Evolutionary conservation across 1,140 invertebrate genomes (phyloP), one percentile per base, ranked within the genome.

Genomic region (Pseudomyrmex cubaensis): DNA sequence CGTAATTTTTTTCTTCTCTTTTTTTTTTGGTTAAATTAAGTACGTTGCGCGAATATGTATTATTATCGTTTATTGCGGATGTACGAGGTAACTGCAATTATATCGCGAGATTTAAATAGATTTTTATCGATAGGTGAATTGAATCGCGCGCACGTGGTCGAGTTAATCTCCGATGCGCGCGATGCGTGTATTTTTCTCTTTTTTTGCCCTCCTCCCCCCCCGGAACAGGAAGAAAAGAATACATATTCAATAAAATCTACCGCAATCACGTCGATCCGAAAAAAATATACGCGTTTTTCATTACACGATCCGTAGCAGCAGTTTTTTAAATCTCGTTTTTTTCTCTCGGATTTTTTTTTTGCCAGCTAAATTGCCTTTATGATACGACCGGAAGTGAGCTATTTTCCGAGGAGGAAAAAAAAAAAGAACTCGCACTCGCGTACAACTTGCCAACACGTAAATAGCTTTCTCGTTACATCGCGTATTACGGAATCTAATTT

Each of bases 81-180:
- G n/a, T 8, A 59, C 46, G 46, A 7, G 13, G 2, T 25, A 44
- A 25, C 35, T 25, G 63, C 54, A 70, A 78, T 70, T 70, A 78
- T 78, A 67, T 56, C 17, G 35, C 10, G 15, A 48, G 48, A 70
- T 70, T 78, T 70, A n/a, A 12, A 22, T 70, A 48, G 56, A 1
- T 57, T 70, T 70, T 52, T 78, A 70, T 70, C 64, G 64, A 78
- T 78, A 35, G 17, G 20, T 7, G 64, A 70, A 70, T 78, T 57
- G 70, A 78, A 44, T 78, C 56, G 63, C 64, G 13, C 61, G 13
- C 61, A 17, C 4, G 25, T 48, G 35, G 20, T 59, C 9, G 15
- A 61, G 54, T 78, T 78, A 78, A 70, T 12, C 70, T 50, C 64
- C 35, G 35, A 35, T 35, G 35, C 35, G 35, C 35, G 35, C 35